Conservation (phyloP, 2,113 vertebrate genomes). For the Paedocypris sp. region DNA sequence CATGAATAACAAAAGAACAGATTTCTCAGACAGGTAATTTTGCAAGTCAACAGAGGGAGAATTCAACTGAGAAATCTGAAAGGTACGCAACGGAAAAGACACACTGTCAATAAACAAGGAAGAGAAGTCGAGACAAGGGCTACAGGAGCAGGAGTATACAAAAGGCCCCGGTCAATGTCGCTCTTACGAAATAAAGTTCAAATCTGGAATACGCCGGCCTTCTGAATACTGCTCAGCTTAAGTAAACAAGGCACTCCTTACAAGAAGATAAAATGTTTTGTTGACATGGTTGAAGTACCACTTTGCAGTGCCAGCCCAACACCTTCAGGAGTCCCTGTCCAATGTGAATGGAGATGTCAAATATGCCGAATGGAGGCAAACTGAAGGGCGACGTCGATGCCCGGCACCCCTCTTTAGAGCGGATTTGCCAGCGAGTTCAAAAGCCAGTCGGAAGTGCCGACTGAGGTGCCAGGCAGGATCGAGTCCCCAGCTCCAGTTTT, state of each 20-base stretch:
- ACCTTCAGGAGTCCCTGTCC: conserved; percentile 41
- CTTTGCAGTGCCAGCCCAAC: conserved; percentile 40
- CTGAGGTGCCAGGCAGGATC: conserved; percentile 38
- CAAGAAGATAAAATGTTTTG: conserved; percentile 33
- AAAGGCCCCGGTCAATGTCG: conserved; percentile 29
- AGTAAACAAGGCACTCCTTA: conserved; percentile 39
- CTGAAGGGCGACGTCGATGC: conserved; percentile 37
- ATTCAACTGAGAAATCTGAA: conserved; percentile 37
- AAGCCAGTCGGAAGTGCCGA: too few relatives aligned
- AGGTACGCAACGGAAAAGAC: conserved; percentile 24
- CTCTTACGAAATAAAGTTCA: conserved; percentile 4
- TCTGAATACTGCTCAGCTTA: conserved; percentile 39
- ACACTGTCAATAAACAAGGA: conserved; percentile 22
- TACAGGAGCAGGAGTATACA: conserved; percentile 38
- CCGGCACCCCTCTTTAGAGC: conserved; percentile 26
- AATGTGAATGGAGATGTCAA: conserved; percentile 38
- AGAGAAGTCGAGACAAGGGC: conserved; percentile 31
- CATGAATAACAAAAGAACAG: conserved; percentile 34
- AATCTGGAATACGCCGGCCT: conserved; percentile 21
- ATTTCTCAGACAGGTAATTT: conserved; percentile 32
- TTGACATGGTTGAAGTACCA: conserved; percentile 37
- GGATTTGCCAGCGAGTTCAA: too few relatives aligned
- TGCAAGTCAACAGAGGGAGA: conserved; percentile 24
- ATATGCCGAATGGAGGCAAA: conserved; percentile 37
- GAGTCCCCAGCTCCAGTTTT: conserved; percentile 40